Conservation (phyloP, 2,888 invertebrate species). For the Agriotes lineatus region DNA sequence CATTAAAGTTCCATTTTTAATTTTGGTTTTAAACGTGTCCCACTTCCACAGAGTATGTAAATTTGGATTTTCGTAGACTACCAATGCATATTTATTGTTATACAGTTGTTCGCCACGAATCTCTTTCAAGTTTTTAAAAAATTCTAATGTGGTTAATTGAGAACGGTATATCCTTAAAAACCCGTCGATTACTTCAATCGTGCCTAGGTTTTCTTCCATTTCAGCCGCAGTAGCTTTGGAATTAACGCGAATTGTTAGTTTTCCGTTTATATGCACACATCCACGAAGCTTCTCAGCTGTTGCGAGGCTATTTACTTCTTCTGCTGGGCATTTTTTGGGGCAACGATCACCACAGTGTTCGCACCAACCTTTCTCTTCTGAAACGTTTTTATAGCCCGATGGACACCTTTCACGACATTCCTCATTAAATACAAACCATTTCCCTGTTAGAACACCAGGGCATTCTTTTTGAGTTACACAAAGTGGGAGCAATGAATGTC, state of each 20-base stretch:
- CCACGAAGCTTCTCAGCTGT: slow-evolving; percentile 74
- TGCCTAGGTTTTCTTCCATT: slow-evolving; percentile 75
- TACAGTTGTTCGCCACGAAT: slow-evolving; percentile 76
- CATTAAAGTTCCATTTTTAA: slow-evolving; percentile 76
- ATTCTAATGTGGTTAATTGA: slow-evolving; percentile 78
- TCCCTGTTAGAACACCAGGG: no score
- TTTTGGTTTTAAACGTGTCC: slow-evolving; percentile 68
- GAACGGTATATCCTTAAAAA: slow-evolving; percentile 81
- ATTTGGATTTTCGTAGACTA: slow-evolving; percentile 82
- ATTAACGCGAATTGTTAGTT: slow-evolving; percentile 75
- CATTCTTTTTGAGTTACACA: no score
- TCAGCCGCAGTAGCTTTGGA: slow-evolving; percentile 62
- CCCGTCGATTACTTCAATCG: slow-evolving; percentile 79
- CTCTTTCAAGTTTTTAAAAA: slow-evolving; percentile 77
- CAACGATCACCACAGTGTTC: slow-evolving; percentile 57
- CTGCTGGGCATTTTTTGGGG: slow-evolving; percentile 74
- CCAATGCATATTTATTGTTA: slow-evolving; percentile 70
- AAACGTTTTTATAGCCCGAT: slow-evolving; percentile 65
- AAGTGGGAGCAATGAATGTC: no score
- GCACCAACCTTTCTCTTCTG: slow-evolving; percentile 53
- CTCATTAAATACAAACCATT: no score
- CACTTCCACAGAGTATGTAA: slow-evolving; percentile 76
- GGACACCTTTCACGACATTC: slow-evolving; percentile 78
- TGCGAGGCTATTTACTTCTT: no score
- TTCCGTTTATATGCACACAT: slow-evolving; percentile 85